Percentiles rank a stretch among this genome's conserved stretches.
Evolutionary conservation across 1,140 invertebrate genomes (phyloP).

Genomic region (Drosophila baimaii): DNA sequence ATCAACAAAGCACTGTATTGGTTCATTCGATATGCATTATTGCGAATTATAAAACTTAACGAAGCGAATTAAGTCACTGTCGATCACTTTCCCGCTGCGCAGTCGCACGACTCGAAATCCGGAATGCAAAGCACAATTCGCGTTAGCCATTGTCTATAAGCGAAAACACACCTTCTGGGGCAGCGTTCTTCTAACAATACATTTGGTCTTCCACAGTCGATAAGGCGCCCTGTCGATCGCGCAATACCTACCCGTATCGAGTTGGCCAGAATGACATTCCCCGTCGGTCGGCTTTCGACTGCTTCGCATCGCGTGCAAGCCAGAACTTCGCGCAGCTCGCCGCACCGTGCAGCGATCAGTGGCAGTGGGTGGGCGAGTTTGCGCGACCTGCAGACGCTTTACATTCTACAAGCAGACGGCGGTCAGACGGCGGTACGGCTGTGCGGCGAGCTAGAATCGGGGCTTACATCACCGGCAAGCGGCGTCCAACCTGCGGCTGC

Average conservation of each 20-base stretch:
- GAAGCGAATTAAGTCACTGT: constrained; percentile 6
- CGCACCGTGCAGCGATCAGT: constrained; percentile 32
- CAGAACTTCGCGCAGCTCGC: constrained; percentile 35
- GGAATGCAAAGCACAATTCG: constrained; percentile 50
- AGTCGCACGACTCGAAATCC: constrained; percentile 15
- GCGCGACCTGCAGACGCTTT: constrained; percentile 49
- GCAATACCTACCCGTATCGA: constrained; percentile 25
- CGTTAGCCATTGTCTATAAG: constrained; percentile 19
- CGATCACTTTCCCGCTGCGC: constrained; percentile 25
- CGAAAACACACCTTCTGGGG: constrained; percentile 43
- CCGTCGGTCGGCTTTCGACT: constrained; percentile 26
- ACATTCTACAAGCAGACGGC: constrained; percentile 44
- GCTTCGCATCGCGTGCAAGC: constrained; percentile 41
- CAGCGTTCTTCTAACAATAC: constrained; percentile 38
- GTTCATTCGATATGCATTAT: neutral
- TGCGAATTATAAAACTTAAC: too few species aligned
- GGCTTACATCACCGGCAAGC: constrained; percentile 52
- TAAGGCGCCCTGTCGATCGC: constrained; percentile 14
- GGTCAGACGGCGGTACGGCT: constrained; percentile 35
- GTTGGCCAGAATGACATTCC: constrained; percentile 33
- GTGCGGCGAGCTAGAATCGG: constrained; percentile 28
- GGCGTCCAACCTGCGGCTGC: constrained; percentile 46
- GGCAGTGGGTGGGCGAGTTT: constrained; percentile 57
- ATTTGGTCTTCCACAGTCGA: constrained; percentile 27
- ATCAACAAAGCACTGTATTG: neutral